Percentiles rank a stretch among this genome's conserved stretches.
phyloP scores from a whole-genome alignment of 2,888 invertebrate genomes.

The Pollenia angustigena region DNA sequence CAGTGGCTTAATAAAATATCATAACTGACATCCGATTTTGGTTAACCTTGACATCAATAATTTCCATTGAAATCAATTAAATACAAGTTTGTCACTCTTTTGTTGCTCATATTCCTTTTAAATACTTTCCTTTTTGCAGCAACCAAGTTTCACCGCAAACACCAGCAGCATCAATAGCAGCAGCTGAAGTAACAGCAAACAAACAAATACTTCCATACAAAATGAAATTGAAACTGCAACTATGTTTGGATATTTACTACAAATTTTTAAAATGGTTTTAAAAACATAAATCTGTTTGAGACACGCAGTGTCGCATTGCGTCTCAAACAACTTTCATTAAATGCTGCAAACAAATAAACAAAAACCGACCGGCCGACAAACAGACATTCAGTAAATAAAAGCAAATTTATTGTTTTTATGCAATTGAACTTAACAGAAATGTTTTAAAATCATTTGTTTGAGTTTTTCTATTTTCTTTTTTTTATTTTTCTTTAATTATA shows the following conservation, averaged over 20 bases:
- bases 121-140: constrained; percentile 45
- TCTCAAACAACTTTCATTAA: constrained; percentile 71
- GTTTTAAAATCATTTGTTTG: constrained; percentile 40
- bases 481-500: constrained; percentile 22
- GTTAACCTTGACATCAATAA: constrained; percentile 64
- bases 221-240: constrained; percentile 25
- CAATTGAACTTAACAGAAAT: constrained; percentile 56
- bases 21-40: constrained; percentile 17
- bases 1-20: background rate
- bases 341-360: constrained; percentile 10
- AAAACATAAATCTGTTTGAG: constrained; percentile 64
- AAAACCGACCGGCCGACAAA: background rate
- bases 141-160: constrained; percentile 44
- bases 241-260: background rate
- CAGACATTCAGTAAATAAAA: constrained; percentile 17
- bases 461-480: constrained; percentile 4
- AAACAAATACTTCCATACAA: background rate
- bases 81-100: constrained; percentile 43
- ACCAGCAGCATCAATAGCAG: background rate
- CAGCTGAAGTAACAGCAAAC: background rate
- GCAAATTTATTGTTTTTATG: constrained; percentile 57
- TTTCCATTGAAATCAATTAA: constrained; percentile 33
- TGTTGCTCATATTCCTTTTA: constrained; percentile 50
- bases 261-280: constrained; percentile 29
- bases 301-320: constrained; percentile 66